Conservation (phyloP, 2,797 vertebrate species). For the Iguana delicatissima region DNA sequence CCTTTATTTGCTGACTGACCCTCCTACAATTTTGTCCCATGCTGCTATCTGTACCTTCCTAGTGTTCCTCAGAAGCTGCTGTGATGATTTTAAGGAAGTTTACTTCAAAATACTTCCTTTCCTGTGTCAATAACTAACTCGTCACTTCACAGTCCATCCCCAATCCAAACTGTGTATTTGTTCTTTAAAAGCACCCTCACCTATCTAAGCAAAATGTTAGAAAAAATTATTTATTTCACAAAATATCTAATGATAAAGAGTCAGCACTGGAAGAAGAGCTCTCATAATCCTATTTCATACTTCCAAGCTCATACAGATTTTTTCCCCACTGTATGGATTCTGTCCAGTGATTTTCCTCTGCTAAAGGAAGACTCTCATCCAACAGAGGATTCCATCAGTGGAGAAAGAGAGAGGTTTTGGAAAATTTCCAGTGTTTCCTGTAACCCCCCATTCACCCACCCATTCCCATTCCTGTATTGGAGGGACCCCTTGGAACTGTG, state of each 20-base stretch:
- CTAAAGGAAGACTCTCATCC: background rate
- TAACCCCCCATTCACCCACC: background rate
- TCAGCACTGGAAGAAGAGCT: background rate
- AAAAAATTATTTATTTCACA: background rate
- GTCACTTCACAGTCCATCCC: background rate
- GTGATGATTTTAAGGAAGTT: background rate
- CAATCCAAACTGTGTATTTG: background rate
- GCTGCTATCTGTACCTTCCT: background rate
- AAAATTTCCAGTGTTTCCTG: background rate
- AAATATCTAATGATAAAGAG: background rate
- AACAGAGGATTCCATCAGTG: background rate
- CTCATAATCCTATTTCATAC: background rate
- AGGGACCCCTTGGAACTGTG: background rate
- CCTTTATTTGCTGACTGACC: background rate
- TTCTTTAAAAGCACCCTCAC: background rate
- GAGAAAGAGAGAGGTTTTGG: too few species aligned
- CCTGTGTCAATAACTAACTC: background rate
- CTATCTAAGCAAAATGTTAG: background rate
- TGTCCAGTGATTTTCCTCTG: background rate
- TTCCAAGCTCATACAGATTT: background rate
- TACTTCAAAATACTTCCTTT: background rate
- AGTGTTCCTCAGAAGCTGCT: background rate
- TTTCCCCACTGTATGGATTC: background rate
- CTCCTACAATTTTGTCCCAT: background rate
- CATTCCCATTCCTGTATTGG: background rate